Evolutionary conservation across 1,140 invertebrate genomes (phyloP), one percentile per base, ranked within the genome.

Genomic region (Caenorhabditis briggsae): DNA sequence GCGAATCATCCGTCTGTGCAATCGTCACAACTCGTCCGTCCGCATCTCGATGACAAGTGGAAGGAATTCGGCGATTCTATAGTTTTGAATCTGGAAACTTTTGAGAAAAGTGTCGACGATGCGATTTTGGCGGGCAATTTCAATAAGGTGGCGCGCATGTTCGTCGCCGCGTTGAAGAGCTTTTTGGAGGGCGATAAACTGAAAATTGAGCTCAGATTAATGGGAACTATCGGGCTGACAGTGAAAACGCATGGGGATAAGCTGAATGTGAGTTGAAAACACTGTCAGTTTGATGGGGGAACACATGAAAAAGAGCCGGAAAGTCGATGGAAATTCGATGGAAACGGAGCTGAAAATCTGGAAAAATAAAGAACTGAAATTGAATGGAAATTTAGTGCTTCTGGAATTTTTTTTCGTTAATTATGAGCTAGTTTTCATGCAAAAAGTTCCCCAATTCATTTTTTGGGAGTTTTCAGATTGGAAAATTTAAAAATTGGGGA

Each of bases 91-190:
- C 5, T 78, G 9, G 70, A 78, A 78, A 78, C 70, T 8, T 78
- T 78, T 18, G 9, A 78, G 12, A 78, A 78, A 50, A 78, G 70
- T n/a, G 33, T 78, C 1, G 25, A 78, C 0, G 70, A 78, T 0
- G 33, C 70, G 46, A 53, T 78, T 23, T 7, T n/a, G 12, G 70
- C 46, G 46, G 23, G 23, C 12, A 48, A 78, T 78, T 78, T 78
- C n/a, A 50, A 41, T 18, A 78, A 78, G 50, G 18, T 78, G 8
- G 70, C 70, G 0, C 48, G 33, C 48, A 20, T 78, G 46, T 78
- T 78, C 20, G 70, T 78, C 70, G 70, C 70, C n/a, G 70, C 70
- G 7, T 53, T 78, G n/a, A 78, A 78, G 23, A 78, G 70, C 23
- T 78, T 78, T 53, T 5, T 78, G 7, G 20, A 9, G 6, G 70